phyloP scores from a whole-genome alignment of 1,140 invertebrate genomes.

The Leptopilina clavipes region DNA sequence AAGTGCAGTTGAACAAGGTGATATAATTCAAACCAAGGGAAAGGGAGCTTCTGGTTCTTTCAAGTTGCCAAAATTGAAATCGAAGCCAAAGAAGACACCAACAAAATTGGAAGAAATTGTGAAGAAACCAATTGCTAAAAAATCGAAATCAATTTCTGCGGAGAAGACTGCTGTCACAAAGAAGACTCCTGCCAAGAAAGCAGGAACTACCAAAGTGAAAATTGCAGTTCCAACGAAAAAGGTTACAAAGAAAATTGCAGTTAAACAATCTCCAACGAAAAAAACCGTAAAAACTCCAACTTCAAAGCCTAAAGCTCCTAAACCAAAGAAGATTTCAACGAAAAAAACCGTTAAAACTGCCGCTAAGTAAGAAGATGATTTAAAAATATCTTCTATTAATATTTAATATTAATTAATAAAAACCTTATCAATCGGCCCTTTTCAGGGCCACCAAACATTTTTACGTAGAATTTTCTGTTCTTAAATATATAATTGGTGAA shows the following conservation, averaged over 20 bases:
- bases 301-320: slow-evolving; percentile 48
- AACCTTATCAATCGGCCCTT: slow-evolving; percentile 56
- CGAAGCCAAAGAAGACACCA: slow-evolving; percentile 37
- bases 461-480: background rate
- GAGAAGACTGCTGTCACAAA: slow-evolving; percentile 47
- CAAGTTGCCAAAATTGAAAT: slow-evolving; percentile 61
- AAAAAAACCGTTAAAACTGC: slow-evolving; percentile 39
- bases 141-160: slow-evolving; percentile 33
- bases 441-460: slow-evolving; percentile 60
- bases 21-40: slow-evolving; percentile 70
- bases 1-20: slow-evolving; percentile 64
- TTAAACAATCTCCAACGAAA: slow-evolving; percentile 44
- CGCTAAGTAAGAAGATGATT: slow-evolving; percentile 40
- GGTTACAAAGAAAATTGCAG: slow-evolving; percentile 32
- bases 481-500: background rate
- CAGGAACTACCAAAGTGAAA: slow-evolving; percentile 44
- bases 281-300: slow-evolving; percentile 50
- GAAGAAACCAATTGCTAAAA: slow-evolving; percentile 26
- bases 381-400: background rate
- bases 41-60: slow-evolving; percentile 73
- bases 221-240: slow-evolving; percentile 33
- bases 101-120: slow-evolving; percentile 35
- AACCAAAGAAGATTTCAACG: slow-evolving; percentile 46
- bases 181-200: slow-evolving; percentile 44
- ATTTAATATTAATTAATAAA: background rate